These are phyloP conservation scores for Amphiprion clarkii DNA, from an alignment of 2,797 vertebrate species.

Conservation along the genomic window DNA sequence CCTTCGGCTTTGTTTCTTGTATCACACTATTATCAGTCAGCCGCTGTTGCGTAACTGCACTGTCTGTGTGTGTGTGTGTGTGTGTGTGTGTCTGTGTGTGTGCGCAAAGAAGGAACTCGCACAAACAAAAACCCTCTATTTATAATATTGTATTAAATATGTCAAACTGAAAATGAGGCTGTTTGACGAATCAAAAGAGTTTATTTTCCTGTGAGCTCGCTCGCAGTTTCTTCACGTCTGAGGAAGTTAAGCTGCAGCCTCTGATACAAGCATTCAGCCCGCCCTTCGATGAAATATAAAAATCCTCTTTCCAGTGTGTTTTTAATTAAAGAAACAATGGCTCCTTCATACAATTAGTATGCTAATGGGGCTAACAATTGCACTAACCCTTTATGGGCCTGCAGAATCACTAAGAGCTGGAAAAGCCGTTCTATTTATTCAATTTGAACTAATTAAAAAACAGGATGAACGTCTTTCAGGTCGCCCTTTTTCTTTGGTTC, in stretches of 20 bases:
- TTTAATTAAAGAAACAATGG: conserved; percentile 60
- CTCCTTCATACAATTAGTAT: conserved; percentile 13
- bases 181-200: conserved; percentile 24
- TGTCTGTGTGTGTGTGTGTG: background rate
- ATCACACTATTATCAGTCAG: conserved; percentile 59
- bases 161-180: conserved; percentile 35
- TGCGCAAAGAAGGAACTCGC: conserved; percentile 23
- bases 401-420: conserved; percentile 19
- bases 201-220: conserved; percentile 28
- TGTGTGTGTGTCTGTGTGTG: conserved; percentile 20
- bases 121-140: conserved; percentile 20
- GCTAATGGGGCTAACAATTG: conserved; percentile 42
- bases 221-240: conserved; percentile 21
- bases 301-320: conserved; percentile 34
- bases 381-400: conserved; percentile 22
- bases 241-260: conserved; percentile 23
- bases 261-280: conserved; percentile 8
- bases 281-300: background rate
- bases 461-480: background rate
- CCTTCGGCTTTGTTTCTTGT: conserved; percentile 59
- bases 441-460: conserved; percentile 52
- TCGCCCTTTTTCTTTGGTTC: conserved; percentile 7
- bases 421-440: conserved; percentile 41
- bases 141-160: conserved; percentile 32
- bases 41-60: conserved; percentile 47